Evolutionary conservation across 1,140 invertebrate species (phyloP), one percentile per base, ranked within the genome.

Genomic region (Whitmania pigra): DNA sequence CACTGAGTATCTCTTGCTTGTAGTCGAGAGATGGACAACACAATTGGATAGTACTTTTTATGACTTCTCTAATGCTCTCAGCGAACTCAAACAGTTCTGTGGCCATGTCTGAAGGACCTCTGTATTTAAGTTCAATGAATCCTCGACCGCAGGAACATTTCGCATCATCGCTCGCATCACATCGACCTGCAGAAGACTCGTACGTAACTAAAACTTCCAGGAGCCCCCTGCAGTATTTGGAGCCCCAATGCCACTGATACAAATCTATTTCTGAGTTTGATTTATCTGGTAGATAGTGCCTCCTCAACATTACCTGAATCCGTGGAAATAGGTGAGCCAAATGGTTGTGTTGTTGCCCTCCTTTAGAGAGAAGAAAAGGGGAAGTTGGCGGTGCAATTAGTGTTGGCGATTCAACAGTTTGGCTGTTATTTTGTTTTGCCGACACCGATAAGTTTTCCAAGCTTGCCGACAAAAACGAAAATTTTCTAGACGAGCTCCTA

Each of bases 181-280:
- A 49, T 5, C 43, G 9, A 17, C 40, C 40, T 43, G 43, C 43
- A 49, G 43, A 49, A 49, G 43, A 85, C 74, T 87, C 86, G 74
- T 91, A 82, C 15, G 87, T 88, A 18, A 91, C 82, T 27, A 91
- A 82, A 73, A 88, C 87, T 80, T 92, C 89, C 69, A 90, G 84
- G 53, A 85, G 83, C 2, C 88, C 87, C 69, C 87, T 87, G 76
- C 87, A 89, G 70, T 90, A 85, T 80, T 90, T 90, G n/a, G 88
- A 89, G 20, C 89, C 89, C 70, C 87, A 83, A 79, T 86, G 87
- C 89, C 90, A 92, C 78, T 92, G 90, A 75, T 89, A 88, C 17
- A 92, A 80, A 80, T 91, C 89, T 15, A 78, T 66, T 75, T 81
- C 75, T 82, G 83, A 53, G 83, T 83, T 74, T 84, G 76, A 74